Conservation (phyloP, 2,113 vertebrate species). For the Stercorarius parasiticus region DNA sequence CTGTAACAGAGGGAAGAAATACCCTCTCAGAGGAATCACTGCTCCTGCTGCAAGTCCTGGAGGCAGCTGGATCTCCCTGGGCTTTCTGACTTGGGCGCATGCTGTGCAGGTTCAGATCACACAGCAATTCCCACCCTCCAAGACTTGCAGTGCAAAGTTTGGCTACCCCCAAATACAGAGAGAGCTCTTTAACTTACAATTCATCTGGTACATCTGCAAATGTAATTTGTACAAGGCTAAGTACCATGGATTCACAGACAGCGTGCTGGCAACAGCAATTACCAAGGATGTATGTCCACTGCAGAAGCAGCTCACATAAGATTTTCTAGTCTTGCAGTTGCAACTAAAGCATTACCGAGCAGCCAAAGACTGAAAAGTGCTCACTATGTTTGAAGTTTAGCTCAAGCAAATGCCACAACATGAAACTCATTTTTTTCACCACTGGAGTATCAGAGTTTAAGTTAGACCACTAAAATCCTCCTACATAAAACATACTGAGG, state of each 20-base stretch:
- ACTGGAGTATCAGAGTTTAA: not conserved
- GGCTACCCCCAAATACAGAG: no score
- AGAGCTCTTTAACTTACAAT: not conserved
- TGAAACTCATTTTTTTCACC: not conserved
- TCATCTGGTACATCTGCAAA: not conserved
- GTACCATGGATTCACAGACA: not conserved
- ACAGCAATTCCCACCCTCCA: accelerated
- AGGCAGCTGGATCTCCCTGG: not conserved
- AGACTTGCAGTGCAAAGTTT: not conserved
- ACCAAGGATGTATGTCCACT: not conserved
- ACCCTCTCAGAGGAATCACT: not conserved
- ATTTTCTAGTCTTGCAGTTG: not conserved
- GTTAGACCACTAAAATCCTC: not conserved
- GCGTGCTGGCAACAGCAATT: not conserved
- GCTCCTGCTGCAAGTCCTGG: not conserved
- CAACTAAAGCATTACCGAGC: not conserved
- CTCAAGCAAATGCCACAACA: not conserved
- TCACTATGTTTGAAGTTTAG: not conserved
- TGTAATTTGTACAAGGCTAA: not conserved
- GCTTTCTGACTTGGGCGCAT: not conserved
- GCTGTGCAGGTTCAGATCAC: not conserved
- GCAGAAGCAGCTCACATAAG: not conserved
- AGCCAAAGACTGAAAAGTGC: accelerated
- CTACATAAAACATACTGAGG: not conserved
- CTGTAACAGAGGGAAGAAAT: not conserved